These are phyloP conservation scores for Gallinago paraguaiae DNA, from an alignment of 2,113 vertebrate species.

Conservation along the genomic window DNA sequence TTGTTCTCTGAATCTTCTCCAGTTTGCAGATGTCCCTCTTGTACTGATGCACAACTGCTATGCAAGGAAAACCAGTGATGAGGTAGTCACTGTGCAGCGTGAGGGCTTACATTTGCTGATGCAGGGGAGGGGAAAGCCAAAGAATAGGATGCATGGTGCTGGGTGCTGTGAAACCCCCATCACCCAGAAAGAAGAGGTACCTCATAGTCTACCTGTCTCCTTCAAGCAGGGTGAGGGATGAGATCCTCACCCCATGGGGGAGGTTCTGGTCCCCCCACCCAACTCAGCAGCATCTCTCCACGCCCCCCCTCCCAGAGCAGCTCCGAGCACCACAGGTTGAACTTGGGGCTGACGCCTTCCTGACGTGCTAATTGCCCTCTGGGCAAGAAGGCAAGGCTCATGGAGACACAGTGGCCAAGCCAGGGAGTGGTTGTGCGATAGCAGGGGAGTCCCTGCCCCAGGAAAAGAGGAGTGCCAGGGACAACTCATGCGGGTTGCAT, in stretches of 20 bases:
- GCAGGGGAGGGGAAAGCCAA: not conserved
- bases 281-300: not conserved
- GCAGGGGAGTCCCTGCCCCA: not conserved
- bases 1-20: not conserved
- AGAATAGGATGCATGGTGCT: not conserved
- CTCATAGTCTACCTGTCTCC: not conserved
- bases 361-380: not conserved
- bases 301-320: not conserved
- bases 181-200: not conserved
- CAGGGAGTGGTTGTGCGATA: not conserved
- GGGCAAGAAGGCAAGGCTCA: not conserved
- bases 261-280: not conserved
- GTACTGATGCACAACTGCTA: not conserved
- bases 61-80: not conserved
- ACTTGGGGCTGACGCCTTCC: not conserved
- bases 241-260: not conserved
- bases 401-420: not conserved
- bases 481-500: not conserved
- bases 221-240: fast-evolving
- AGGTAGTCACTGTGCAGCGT: not conserved
- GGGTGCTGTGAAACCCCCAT: fast-evolving
- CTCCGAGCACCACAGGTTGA: not conserved
- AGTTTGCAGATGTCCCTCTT: not conserved
- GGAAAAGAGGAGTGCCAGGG: not conserved
- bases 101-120: not conserved